phyloP scores from a whole-genome alignment of 2,797 vertebrate species.

The Pseudopleuronectes americanus region DNA sequence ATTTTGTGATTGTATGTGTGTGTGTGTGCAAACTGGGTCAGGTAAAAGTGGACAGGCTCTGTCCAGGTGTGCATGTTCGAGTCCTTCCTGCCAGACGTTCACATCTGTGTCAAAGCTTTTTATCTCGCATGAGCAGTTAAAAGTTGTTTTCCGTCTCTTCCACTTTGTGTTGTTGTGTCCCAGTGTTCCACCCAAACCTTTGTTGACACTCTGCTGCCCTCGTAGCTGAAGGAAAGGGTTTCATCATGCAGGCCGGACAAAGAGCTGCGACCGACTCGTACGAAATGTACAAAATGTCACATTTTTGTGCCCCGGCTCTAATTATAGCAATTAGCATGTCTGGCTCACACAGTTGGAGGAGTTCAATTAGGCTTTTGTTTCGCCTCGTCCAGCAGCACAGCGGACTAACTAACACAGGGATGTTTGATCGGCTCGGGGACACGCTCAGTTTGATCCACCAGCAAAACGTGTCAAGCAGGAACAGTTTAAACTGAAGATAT shows the following conservation, averaged over 20 bases:
- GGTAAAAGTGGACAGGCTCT: slow-evolving; percentile 17
- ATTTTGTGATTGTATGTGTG: slow-evolving; percentile 7
- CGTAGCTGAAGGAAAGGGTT: slow-evolving; percentile 8
- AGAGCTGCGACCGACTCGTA: slow-evolving; percentile 2
- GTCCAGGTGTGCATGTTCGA: slow-evolving; percentile 2
- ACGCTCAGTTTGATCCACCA: neutral
- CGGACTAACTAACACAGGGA: neutral
- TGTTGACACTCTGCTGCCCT: slow-evolving; percentile 7
- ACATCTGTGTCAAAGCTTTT: too few species aligned
- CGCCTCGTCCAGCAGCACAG: slow-evolving; percentile 8
- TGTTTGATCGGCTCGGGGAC: slow-evolving; percentile 1
- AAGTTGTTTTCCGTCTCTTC: neutral
- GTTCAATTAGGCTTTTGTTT: slow-evolving; percentile 31
- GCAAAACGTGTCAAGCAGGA: neutral
- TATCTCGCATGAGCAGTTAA: neutral
- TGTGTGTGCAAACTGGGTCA: neutral
- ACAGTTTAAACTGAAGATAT: slow-evolving; percentile 1
- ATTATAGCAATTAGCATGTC: slow-evolving; percentile 46
- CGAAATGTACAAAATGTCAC: slow-evolving; percentile 17
- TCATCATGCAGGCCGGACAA: neutral
- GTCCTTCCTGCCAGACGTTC: too few species aligned
- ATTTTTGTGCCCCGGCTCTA: slow-evolving; percentile 5
- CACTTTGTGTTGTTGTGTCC: neutral
- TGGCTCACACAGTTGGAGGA: slow-evolving; percentile 14
- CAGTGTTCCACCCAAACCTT: neutral